Evolutionary conservation across 2,797 vertebrate species (phyloP), one percentile per base, ranked within the genome.

Genomic region (Enteromius trimaculatus): DNA sequence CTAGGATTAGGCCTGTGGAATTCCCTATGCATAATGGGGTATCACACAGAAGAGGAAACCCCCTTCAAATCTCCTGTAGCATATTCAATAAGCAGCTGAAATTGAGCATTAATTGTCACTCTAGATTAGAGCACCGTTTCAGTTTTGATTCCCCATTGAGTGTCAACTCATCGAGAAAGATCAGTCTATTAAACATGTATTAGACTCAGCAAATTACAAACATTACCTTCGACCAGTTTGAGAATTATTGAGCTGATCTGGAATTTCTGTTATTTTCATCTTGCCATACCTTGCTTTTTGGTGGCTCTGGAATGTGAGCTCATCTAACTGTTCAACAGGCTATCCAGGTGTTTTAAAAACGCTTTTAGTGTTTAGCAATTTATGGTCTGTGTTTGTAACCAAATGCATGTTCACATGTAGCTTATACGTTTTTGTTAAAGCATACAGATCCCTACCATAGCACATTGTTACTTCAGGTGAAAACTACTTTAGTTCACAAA

Each of bases 1-100:
- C 42, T 42, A 55, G 77, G 84, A 83, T 82, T 75, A 76, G 76
- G 68, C 66, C 53, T 62, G 55, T 37, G 26, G 64, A 86, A 88
- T 82, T 85, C 83, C 84, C 87, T 34, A 71, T 44, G 62, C 37
- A 71, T 10, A 26, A 72, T 51, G 42, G 55, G 34, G 34, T 19
- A 60, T n/a, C 47, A 49, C 34, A 37, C 6, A 8, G 51, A n/a
- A 17, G 9, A 72, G 31, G 34, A 55, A 53, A 19, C 55, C 44
- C 72, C 51, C 65, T 49, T 26, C 3, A 19, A 53, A 78, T 23
- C 2, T 74, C 23, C 1, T n/a, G 6, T 71, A 29, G 23, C 23
- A 26, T n/a, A 37, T 75, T 53, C 10, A 42, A 53, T 55, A 76
- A 77, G 3, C 1, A 75, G 42, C 42, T 76, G 11, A 44, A 42